phyloP scores from a whole-genome alignment of 2,888 invertebrate genomes.

The Hesperia comma region DNA sequence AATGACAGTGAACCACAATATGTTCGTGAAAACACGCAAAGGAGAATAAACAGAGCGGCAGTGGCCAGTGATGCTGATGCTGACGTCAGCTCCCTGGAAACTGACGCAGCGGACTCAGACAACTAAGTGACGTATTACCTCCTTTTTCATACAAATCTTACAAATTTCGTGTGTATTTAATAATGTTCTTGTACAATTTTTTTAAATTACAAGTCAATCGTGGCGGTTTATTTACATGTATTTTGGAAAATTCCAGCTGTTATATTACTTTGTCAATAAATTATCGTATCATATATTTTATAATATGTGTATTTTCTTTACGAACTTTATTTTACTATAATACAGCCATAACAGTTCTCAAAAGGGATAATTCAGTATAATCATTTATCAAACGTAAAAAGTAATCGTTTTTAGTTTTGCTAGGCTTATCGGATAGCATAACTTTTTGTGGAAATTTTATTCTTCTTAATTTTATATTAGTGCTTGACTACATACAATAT shows the following conservation, averaged over 20 bases:
- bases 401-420: too few relatives aligned
- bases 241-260: conserved; percentile 10
- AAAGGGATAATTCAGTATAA: too few relatives aligned
- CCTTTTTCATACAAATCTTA: neutral
- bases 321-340: too few relatives aligned
- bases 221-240: conserved; percentile 20
- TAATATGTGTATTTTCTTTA: neutral
- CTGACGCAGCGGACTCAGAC: conserved; percentile 67
- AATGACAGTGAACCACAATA: conserved; percentile 18
- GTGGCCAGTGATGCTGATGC: conserved; percentile 67
- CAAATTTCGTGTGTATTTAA: neutral
- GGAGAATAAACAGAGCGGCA: conserved; percentile 12
- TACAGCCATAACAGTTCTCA: too few relatives aligned
- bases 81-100: conserved; percentile 71
- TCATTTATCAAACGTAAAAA: too few relatives aligned
- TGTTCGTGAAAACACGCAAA: conserved; percentile 13
- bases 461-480: too few relatives aligned
- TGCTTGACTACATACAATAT: too few relatives aligned
- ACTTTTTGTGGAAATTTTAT: too few relatives aligned
- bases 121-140: conserved; percentile 5
- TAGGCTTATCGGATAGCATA: too few relatives aligned
- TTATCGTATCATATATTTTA: conserved; percentile 13
- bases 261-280: conserved; percentile 11
- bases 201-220: conserved; percentile 15
- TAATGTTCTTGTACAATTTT: neutral